Base-by-base conservation (phyloP, 2,797 vertebrate genomes). In the Microcaecilia unicolor region DNA sequence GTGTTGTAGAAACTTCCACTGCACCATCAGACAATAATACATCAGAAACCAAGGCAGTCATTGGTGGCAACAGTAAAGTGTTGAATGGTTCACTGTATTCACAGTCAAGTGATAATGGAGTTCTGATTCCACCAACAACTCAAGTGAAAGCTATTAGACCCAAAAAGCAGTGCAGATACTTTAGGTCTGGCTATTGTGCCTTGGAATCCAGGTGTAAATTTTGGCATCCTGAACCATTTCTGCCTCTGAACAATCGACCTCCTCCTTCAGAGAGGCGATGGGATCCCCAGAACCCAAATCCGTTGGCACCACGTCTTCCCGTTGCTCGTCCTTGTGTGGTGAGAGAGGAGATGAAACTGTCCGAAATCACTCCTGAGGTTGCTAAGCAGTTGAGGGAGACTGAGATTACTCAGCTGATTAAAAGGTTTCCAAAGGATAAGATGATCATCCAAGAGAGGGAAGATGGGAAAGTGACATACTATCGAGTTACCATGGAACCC, bases 161-260 rank as follows among this genome's bases (percentile, higher is more conserved):
- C 18, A 48, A 20, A 15, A 76, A 64, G 10, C 54, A 74, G 5
- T 88, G 86, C 31, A 81, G 81, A 17, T 89, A 85, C 59, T 88
- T 83, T 31, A 48, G 87, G 5, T 74, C 81, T n/a, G 87, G 87
- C 16, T 72, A 73, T 61, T 89, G 87, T 40, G 43, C 64, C 10
- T 84, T 86, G 83, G 87, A 88, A 23, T 73, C 78, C 21, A 55
- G 70, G 22, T 89, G 87, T 49, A 83, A 78, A 21, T 88, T 85
- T 51, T 83, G 69, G 74, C 87, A 89, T 51, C 87, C 85, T 3
- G 47, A 62, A 2, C 56, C 67, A 38, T 31, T 66, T 3, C 64
- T 62, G 2, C 13, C 24, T 2, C 1, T 71, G 13, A 48, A n/a
- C n/a, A 21, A 7, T 11, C 31, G 41, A 27, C 55, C 7, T 49